A percentile compares a stretch with the other conserved stretches of the same genome.
Conservation (phyloP, 2,113 vertebrate genomes). For the Alectura lathami region DNA sequence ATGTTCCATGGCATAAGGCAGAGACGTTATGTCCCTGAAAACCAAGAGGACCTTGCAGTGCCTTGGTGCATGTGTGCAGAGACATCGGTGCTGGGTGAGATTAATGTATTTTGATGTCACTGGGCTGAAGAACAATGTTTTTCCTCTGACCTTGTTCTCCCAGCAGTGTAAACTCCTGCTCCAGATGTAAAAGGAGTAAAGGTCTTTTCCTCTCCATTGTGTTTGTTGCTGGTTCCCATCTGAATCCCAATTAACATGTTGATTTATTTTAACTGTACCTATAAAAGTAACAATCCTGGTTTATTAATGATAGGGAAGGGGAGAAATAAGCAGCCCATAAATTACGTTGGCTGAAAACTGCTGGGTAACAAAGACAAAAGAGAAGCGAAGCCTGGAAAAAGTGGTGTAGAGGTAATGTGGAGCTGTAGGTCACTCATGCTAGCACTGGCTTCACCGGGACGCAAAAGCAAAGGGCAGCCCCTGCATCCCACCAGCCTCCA, state of each 20-base stretch:
- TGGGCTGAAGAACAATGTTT: not conserved
- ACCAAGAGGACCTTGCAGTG: not conserved
- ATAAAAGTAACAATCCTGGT: not conserved
- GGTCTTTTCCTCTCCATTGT: not conserved
- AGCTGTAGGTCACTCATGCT: not conserved
- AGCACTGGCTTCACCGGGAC: not conserved
- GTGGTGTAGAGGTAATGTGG: not conserved
- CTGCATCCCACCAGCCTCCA: not conserved
- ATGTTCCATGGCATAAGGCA: not conserved
- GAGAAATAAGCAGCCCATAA: slow-evolving; percentile 1
- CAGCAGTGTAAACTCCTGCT: not conserved
- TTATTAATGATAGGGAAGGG: not conserved
- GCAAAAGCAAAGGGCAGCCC: not conserved
- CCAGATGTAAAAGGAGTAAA: not conserved
- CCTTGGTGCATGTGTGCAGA: fast-evolving
- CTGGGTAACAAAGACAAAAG: not conserved
- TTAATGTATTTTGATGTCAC: not conserved
- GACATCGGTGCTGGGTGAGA: fast-evolving
- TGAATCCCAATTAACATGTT: not conserved
- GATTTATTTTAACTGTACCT: slow-evolving; percentile 13
- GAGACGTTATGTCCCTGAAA: not conserved
- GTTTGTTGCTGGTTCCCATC: not conserved
- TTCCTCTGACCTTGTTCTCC: not conserved
- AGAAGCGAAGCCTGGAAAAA: not conserved
- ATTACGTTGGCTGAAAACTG: not conserved